phyloP scores from a whole-genome alignment of 2,113 vertebrate genomes.

The Propithecus coquereli region DNA sequence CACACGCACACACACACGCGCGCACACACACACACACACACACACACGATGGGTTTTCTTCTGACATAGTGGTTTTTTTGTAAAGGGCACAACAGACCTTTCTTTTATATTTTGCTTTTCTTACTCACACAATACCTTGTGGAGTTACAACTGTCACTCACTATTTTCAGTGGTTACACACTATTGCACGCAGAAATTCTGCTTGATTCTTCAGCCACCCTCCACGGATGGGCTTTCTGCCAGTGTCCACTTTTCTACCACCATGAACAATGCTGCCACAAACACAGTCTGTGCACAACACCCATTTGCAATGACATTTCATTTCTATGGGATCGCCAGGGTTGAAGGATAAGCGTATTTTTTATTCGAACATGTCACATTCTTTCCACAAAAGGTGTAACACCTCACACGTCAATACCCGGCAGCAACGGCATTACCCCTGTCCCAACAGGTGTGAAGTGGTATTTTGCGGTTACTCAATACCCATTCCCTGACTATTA shows the following conservation, averaged over 20 bases:
- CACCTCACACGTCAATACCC: background rate
- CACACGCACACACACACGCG: too few species aligned
- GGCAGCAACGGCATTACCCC: too few species aligned
- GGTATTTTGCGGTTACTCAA: background rate
- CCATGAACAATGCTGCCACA: background rate
- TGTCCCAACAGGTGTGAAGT: background rate
- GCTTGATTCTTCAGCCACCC: background rate
- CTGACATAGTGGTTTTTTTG: background rate
- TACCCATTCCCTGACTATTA: background rate
- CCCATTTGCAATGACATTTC: background rate
- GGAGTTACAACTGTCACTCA: background rate
- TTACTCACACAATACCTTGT: background rate
- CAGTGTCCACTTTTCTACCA: background rate
- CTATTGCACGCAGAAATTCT: background rate
- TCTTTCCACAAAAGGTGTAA: background rate
- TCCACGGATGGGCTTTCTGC: background rate
- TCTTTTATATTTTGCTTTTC: background rate
- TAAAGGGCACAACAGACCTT: background rate
- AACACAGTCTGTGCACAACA: background rate
- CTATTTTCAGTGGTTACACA: background rate
- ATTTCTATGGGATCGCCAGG: too few species aligned
- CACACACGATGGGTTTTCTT: background rate
- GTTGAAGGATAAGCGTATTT: background rate
- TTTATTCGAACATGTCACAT: background rate
- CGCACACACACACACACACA: too few species aligned